Evolutionary conservation across 2,888 invertebrate species (phyloP).

Genomic region (Leptarthrus brevirostris): DNA sequence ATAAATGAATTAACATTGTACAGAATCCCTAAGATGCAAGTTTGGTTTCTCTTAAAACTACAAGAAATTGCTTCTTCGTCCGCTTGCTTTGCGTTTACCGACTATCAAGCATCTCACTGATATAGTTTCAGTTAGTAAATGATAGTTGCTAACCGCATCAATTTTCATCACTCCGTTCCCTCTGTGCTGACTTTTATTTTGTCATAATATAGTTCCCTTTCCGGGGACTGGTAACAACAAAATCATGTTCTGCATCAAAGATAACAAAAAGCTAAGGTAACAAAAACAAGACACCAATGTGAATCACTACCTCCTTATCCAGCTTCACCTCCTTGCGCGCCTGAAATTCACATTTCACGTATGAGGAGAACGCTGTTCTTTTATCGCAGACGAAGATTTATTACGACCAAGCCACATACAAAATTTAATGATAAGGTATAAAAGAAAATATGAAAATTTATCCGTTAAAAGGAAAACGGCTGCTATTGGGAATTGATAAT

Average conservation of each 20-base stretch:
- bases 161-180: slow-evolving; percentile 12
- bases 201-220: not conserved
- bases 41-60: not conserved
- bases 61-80: not conserved
- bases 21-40: not conserved
- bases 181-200: not conserved
- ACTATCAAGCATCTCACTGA: not conserved
- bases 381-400: slow-evolving; percentile 35
- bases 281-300: not conserved
- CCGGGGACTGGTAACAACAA: slow-evolving; percentile 8
- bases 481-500: slow-evolving; percentile 30
- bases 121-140: slow-evolving; percentile 43
- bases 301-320: not conserved
- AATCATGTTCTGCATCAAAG: slow-evolving; percentile 18
- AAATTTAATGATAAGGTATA: slow-evolving; percentile 29
- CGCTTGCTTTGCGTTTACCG: not conserved
- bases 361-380: slow-evolving; percentile 4
- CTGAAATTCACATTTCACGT: slow-evolving; percentile 29
- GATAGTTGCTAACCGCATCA: slow-evolving; percentile 27
- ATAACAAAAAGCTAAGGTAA: not conserved
- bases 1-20: not conserved
- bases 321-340: not conserved
- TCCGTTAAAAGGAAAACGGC: not conserved
- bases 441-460: slow-evolving; percentile 16
- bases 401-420: slow-evolving; percentile 13